Evolutionary conservation across 2,113 vertebrate genomes (phyloP), one percentile per base, ranked within the genome.

Genomic region (Strix uralensis): DNA sequence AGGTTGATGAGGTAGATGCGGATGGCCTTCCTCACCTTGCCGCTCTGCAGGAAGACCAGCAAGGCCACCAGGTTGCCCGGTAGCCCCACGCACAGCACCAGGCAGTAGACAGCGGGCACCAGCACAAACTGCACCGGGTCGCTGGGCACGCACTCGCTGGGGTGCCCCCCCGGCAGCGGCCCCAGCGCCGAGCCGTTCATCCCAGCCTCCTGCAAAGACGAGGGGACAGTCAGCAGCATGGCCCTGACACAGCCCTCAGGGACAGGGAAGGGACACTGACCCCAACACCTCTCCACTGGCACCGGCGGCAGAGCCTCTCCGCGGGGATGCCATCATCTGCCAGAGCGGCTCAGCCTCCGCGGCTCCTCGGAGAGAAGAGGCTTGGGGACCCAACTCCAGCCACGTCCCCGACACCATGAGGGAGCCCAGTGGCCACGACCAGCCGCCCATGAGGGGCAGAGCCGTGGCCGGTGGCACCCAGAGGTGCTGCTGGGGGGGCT

Each of bases 1-100:
- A 98, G 95, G 93, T 92, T 98, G 95, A 98, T 91, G 92, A 98
- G 97, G 95, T 97, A 97, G 94, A 98, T 96, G 63, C 95, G 92
- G 91, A 97, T 94, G 69, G 97, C 97, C 71, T 96, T 97, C 83
- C 84, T 96, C 88, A 98, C 96, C 46, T 87, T 77, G 49, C 90
- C 59, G 0, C 90, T 95, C 92, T 81, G 92, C 51, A 96, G 83
- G 57, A 98, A 97, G 70, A 97, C 96, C 19, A 96, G 95, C 89
- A 97, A 47, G 3, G 96, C 96, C 10, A 95, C 63, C 90, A 96
- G 51, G 32, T 97, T 98, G 81, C 97, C 90, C 0, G 96, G 97
- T 90, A 98, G 93, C 49, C 98, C 98, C 92, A 98, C 94, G 0
- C 92, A 95, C 91, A 98, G 94, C 14, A 95, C 98, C 93, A 97